A percentile compares a stretch with the other conserved stretches of the same genome.
These are phyloP conservation scores for Heliconius hermathena DNA, from an alignment of 1,140 invertebrate genomes.

Conservation along the genomic window DNA sequence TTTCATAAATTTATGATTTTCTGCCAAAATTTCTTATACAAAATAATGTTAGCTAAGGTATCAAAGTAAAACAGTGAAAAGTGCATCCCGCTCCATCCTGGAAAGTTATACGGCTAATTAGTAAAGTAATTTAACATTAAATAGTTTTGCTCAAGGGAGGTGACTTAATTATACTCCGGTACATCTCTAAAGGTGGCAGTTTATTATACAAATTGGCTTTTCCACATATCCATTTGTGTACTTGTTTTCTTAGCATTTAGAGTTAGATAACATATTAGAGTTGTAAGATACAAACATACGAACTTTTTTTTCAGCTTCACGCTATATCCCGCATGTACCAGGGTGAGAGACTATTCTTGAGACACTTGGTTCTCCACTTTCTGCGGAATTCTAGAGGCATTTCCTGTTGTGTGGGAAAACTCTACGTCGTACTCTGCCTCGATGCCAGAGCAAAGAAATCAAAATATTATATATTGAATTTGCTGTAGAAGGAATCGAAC, in stretches of 20 bases:
- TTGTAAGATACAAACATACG: no score
- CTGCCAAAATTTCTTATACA: background rate
- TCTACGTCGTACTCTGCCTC: no score
- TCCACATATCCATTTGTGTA: background rate
- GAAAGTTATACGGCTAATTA: slow-evolving; percentile 26
- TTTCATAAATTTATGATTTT: background rate
- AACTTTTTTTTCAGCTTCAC: no score
- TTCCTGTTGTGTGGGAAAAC: no score
- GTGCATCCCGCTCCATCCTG: slow-evolving; percentile 4
- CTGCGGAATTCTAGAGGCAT: no score
- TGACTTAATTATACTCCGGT: slow-evolving; percentile 19
- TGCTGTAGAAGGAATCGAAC: no score
- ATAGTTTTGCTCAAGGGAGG: background rate
- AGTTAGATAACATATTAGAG: no score
- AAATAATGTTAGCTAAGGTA: background rate
- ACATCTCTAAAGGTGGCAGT: slow-evolving; percentile 13
- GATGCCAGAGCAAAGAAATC: no score
- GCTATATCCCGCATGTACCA: no score
- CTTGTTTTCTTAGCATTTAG: slow-evolving; percentile 27
- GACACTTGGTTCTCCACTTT: no score
- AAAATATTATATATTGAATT: no score
- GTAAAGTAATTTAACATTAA: slow-evolving; percentile 24
- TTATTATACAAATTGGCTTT: slow-evolving; percentile 11
- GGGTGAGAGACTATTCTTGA: no score
- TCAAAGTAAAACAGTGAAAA: slow-evolving; percentile 3